Evolutionary conservation across 2,113 vertebrate species (phyloP).

Genomic region (Coptodon bakossiorum): DNA sequence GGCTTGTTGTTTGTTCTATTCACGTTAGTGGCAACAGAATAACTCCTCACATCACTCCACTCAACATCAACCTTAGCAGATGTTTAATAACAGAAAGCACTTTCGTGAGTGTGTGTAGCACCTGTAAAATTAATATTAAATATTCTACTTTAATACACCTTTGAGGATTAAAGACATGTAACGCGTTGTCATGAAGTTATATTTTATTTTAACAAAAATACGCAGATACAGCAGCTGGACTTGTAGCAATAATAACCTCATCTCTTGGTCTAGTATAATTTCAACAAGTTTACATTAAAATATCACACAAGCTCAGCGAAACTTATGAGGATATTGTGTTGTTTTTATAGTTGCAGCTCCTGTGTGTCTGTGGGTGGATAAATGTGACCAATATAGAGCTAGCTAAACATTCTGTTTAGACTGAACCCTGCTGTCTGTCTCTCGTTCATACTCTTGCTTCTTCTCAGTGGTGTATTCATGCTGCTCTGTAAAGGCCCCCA

Average conservation of each 20-base stretch:
- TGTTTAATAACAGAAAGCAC: not conserved
- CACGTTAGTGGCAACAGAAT: not conserved
- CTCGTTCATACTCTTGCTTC: slow-evolving; percentile 27
- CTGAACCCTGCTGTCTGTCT: not conserved
- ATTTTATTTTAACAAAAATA: not conserved
- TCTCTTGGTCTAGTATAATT: not conserved
- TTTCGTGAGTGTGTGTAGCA: not conserved
- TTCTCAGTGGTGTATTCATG: not conserved
- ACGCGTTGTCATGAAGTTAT: not conserved
- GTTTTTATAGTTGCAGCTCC: not conserved
- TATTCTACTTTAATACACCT: not conserved
- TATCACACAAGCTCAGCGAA: not conserved
- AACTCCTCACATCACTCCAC: not conserved
- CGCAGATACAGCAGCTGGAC: not conserved
- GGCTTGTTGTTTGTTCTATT: not conserved
- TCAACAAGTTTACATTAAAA: not conserved
- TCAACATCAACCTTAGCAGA: not conserved
- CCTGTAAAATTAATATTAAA: not conserved
- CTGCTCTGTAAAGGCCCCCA: not conserved
- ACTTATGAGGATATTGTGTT: not conserved
- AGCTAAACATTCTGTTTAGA: not conserved
- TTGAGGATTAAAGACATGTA: not conserved
- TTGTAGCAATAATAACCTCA: not conserved
- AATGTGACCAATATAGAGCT: not conserved
- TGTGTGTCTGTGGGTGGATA: not conserved